Evolutionary conservation across 2,797 vertebrate genomes (phyloP), one percentile per base, ranked within the genome.

Genomic region (Alcedo quadribrachys): DNA sequence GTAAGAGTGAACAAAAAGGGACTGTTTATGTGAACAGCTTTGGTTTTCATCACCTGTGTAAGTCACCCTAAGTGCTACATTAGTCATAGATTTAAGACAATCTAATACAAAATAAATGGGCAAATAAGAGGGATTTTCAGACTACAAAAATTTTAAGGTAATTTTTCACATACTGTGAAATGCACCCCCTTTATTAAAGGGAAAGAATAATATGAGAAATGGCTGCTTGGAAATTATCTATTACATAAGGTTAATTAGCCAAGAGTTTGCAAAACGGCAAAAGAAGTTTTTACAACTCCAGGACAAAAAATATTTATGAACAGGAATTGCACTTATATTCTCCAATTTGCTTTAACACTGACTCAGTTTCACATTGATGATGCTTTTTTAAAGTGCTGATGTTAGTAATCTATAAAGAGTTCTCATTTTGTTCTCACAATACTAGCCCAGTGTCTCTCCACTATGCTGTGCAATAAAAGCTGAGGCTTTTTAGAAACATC

Each of bases 351-450:
- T 68, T 73, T 37, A 86, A 69, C n/a, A 33, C 30, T 69, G 51
- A 50, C 46, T 89, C 22, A 20, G 32, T 75, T 91, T 94, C 86
- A 89, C 46, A 63, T 15, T 61, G 55, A 60, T 67, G 40, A 33
- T 84, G 42, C 16, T 79, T 92, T 62, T 76, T 80, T 84, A 85
- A 96, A 95, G 93, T 94, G 93, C 88, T 90, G 75, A 60, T 68
- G 40, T 65, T 77, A 85, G 19, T 81, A 22, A 80, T 69, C 40
- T 54, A 17, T 33, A 43, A 33, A 57, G 17, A 74, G 43, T 57
- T 69, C 24, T 89, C 12, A 5, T 35, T 51, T 45, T 86, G 43
- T 85, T 92, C 51, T 90, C 18, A 22, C 17, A 19, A 2, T 30
- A 27, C 71, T 74, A 86, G 53, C 61, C 69, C 87, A 84, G 45